A percentile compares a stretch with the other conserved stretches of the same genome.
phyloP scores from a whole-genome alignment of 2,888 invertebrate species.

The Liodrosophila aerea region DNA sequence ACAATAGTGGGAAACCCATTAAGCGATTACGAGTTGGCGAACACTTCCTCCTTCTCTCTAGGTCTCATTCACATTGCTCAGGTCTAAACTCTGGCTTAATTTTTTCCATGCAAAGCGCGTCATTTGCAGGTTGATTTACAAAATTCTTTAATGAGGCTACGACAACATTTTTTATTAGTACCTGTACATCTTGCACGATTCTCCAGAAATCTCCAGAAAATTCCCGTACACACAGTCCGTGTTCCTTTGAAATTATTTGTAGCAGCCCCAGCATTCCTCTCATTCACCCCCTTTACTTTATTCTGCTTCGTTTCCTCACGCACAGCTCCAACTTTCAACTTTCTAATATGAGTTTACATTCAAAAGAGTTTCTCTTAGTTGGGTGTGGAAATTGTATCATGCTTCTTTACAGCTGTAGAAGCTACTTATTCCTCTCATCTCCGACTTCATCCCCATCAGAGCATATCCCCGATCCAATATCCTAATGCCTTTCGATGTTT shows the following conservation, averaged over 20 bases:
- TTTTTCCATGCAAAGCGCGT: slow-evolving; percentile 43
- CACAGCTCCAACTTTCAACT: slow-evolving; percentile 27
- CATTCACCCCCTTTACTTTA: slow-evolving; percentile 6
- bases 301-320: slow-evolving; percentile 21
- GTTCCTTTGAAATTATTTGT: slow-evolving; percentile 64
- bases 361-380: slow-evolving; percentile 18
- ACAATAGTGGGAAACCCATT: not conserved
- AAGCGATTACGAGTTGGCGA: not conserved
- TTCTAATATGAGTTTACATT: slow-evolving; percentile 36
- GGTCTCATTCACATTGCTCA: not conserved
- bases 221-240: slow-evolving; percentile 17
- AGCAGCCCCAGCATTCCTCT: slow-evolving; percentile 49
- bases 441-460: slow-evolving; percentile 2
- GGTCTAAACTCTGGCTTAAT: not conserved
- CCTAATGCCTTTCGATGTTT: slow-evolving; percentile 44
- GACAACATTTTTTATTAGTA: slow-evolving; percentile 82
- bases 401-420: slow-evolving; percentile 44
- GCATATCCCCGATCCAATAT: slow-evolving; percentile 51
- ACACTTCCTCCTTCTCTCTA: not conserved
- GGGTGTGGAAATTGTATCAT: no score
- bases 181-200: slow-evolving; percentile 61
- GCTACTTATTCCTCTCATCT: slow-evolving; percentile 12
- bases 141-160: slow-evolving; percentile 80
- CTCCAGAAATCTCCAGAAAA: slow-evolving; percentile 56
- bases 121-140: slow-evolving; percentile 66